Evolutionary conservation across 2,888 invertebrate genomes (phyloP).

Genomic region (Congeria kusceri): DNA sequence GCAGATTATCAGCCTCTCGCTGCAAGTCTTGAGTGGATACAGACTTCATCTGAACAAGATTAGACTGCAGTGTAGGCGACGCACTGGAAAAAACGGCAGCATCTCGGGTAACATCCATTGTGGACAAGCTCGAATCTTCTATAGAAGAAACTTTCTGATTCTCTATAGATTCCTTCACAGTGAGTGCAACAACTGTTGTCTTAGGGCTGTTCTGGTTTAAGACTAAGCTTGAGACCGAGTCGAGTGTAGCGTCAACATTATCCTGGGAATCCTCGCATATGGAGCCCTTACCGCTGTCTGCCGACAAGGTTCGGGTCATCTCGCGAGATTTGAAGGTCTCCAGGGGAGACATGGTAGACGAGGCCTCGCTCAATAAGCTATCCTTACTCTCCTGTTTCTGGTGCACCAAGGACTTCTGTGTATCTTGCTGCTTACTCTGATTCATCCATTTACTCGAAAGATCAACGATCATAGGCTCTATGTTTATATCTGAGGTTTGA

Average conservation of each 20-base stretch:
- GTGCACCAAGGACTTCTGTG: slow-evolving; percentile 40
- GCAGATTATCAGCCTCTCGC: slow-evolving; percentile 43
- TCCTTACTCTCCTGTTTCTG: slow-evolving; percentile 73
- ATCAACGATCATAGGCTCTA: background rate
- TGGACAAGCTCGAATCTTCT: too few species aligned
- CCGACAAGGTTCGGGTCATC: slow-evolving; percentile 69
- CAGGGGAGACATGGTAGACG: slow-evolving; percentile 47
- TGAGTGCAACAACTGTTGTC: too few species aligned
- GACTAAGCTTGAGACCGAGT: slow-evolving; percentile 11
- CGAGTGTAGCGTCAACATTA: slow-evolving; percentile 23
- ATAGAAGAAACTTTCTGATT: too few species aligned
- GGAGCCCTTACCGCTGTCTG: slow-evolving; percentile 78
- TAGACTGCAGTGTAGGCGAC: slow-evolving; percentile 19
- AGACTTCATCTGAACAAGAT: slow-evolving; percentile 54
- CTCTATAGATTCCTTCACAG: too few species aligned
- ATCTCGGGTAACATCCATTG: too few species aligned
- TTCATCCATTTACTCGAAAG: background rate
- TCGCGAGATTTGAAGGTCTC: slow-evolving; percentile 56
- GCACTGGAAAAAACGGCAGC: background rate
- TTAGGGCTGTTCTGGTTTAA: too few species aligned
- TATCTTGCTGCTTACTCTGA: background rate
- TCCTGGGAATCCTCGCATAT: slow-evolving; percentile 65
- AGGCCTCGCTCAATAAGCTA: slow-evolving; percentile 71
- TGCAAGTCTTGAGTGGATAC: slow-evolving; percentile 61
- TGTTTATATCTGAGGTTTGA: background rate